A percentile compares a stretch with the other conserved stretches of the same genome.
phyloP scores from a whole-genome alignment of 2,113 vertebrate genomes.

The Hemiprocne comata region DNA sequence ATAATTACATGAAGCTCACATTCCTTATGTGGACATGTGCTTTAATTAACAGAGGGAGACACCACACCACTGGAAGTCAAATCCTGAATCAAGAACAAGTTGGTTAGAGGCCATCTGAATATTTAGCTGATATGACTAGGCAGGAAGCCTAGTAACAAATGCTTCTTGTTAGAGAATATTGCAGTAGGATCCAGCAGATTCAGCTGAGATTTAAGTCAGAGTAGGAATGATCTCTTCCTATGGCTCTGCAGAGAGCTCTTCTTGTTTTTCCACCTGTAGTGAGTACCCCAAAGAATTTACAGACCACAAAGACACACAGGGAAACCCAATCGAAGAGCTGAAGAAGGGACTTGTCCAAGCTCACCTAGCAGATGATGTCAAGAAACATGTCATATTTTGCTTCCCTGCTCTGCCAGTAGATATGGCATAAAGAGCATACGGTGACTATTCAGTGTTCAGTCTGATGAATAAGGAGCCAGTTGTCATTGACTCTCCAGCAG shows the following conservation, averaged over 20 bases:
- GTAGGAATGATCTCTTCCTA: not conserved
- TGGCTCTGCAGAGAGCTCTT: not conserved
- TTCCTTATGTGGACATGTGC: not conserved
- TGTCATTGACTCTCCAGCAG: not conserved
- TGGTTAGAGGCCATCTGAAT: not conserved
- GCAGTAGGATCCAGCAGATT: not conserved
- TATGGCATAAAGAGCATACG: not conserved
- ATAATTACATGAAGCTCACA: constrained; percentile 36
- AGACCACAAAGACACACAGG: not conserved
- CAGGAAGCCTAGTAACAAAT: not conserved
- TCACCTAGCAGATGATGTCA: not conserved
- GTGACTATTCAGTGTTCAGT: not conserved
- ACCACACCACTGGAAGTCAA: not conserved
- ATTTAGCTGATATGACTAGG: not conserved
- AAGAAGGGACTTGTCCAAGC: not conserved
- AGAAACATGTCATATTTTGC: not conserved
- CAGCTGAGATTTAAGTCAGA: not conserved
- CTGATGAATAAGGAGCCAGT: not conserved
- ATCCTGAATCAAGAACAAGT: not conserved
- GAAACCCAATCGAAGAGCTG: not conserved
- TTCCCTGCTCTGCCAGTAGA: not conserved
- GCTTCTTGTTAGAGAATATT: not conserved
- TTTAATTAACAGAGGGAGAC: constrained; percentile 7
- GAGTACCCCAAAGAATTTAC: not conserved
- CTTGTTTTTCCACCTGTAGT: not conserved